Evolutionary conservation across 2,888 invertebrate genomes (phyloP).

Genomic region (Lithophane leautieri): DNA sequence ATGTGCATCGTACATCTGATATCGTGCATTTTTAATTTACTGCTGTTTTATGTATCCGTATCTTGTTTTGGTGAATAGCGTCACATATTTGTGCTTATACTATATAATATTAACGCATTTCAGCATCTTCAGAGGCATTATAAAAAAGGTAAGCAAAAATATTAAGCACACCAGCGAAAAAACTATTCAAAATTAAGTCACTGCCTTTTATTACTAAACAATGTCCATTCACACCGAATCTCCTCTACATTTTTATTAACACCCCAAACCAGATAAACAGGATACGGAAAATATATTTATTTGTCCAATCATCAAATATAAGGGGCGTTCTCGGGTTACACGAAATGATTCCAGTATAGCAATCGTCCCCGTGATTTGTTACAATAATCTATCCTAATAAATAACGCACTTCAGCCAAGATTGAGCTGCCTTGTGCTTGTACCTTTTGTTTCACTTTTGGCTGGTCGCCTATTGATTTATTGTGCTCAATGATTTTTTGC

Average conservation of each 20-base stretch:
- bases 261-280: slow-evolving; percentile 89
- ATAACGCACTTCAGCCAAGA: slow-evolving; percentile 86
- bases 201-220: background rate
- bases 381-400: slow-evolving; percentile 89
- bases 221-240: slow-evolving; percentile 61
- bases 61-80: slow-evolving; percentile 4
- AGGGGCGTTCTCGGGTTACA: slow-evolving; percentile 90
- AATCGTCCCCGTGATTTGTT: slow-evolving; percentile 88
- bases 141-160: background rate
- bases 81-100: background rate
- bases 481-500: slow-evolving; percentile 74
- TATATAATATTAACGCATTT: background rate
- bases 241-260: slow-evolving; percentile 90
- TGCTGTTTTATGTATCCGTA: background rate
- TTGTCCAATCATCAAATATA: slow-evolving; percentile 90
- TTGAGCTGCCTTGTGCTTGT: slow-evolving; percentile 87
- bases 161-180: background rate
- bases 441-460: slow-evolving; percentile 73
- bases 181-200: background rate
- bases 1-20: slow-evolving; percentile 6
- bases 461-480: slow-evolving; percentile 75
- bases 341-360: slow-evolving; percentile 85
- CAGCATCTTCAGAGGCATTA: background rate
- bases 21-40: slow-evolving; percentile 5
- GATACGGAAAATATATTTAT: slow-evolving; percentile 90